phyloP scores from a whole-genome alignment of 1,140 invertebrate genomes.

The Cylas formicarius region DNA sequence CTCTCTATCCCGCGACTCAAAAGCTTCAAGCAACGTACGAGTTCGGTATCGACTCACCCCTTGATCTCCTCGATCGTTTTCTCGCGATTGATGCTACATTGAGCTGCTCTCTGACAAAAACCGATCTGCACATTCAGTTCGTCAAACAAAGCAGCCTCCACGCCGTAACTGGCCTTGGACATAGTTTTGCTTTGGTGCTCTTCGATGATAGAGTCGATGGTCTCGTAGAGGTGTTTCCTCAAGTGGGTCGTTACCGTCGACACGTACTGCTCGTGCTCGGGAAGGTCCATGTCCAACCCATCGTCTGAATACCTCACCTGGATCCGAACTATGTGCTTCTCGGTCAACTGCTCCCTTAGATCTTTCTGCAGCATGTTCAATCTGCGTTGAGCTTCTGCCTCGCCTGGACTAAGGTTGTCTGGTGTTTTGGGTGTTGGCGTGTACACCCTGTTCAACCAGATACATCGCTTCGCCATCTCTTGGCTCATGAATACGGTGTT shows the following conservation, averaged over 20 bases:
- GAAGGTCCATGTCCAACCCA: conserved; percentile 44
- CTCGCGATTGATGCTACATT: conserved; percentile 56
- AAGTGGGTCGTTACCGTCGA: conserved; percentile 51
- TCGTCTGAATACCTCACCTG: conserved; percentile 51
- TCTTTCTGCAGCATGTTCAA: conserved; percentile 62
- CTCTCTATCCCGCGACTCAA: too few species aligned
- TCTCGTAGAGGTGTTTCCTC: conserved; percentile 44
- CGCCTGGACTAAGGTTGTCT: conserved; percentile 45
- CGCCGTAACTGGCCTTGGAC: conserved; percentile 45
- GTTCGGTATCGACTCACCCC: conserved; percentile 48
- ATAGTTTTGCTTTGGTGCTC: conserved; percentile 43
- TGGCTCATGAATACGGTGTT: conserved; percentile 69
- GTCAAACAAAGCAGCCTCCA: conserved; percentile 51
- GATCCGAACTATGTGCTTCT: conserved; percentile 56
- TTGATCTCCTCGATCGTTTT: conserved; percentile 57
- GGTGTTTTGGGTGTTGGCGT: conserved; percentile 43
- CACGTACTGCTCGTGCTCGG: conserved; percentile 56
- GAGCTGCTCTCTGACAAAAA: conserved; percentile 57
- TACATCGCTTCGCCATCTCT: conserved; percentile 63
- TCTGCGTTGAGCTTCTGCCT: conserved; percentile 57
- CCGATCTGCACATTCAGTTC: conserved; percentile 60
- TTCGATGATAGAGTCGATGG: conserved; percentile 53
- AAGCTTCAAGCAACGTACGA: too few species aligned
- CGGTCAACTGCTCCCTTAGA: conserved; percentile 56
- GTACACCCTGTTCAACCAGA: conserved; percentile 60